Conservation (phyloP, 2,888 invertebrate species). For the Cabera pusaria region DNA sequence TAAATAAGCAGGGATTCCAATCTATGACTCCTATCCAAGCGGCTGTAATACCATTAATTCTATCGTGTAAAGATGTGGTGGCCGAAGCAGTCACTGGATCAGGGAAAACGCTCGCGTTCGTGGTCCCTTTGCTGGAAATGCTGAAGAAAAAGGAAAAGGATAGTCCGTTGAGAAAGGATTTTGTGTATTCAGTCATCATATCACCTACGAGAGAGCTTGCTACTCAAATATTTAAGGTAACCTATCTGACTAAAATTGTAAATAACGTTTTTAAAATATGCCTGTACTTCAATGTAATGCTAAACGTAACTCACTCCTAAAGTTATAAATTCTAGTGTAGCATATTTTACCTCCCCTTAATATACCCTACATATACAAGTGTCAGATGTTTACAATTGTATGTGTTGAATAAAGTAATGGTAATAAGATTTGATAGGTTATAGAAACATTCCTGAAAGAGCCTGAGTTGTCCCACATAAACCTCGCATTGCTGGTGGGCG, state of each 20-base stretch:
- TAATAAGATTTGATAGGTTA: no score
- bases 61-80: constrained; percentile 97
- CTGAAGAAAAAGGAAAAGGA: constrained; percentile 85
- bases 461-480: constrained; percentile 73
- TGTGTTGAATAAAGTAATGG: no score
- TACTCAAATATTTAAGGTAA: constrained; percentile 90
- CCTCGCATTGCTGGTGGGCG: constrained; percentile 90
- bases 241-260: constrained; percentile 8
- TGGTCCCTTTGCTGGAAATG: constrained; percentile 95
- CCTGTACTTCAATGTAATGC: no score
- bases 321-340: no score
- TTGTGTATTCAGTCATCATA: constrained; percentile 94
- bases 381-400: no score
- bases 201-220: constrained; percentile 98
- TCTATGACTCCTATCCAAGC: constrained; percentile 88
- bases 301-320: no score
- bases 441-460: constrained; percentile 76
- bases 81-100: constrained; percentile 99
- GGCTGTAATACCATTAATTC: constrained; percentile 93
- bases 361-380: no score
- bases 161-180: constrained; percentile 86
- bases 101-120: constrained; percentile 98
- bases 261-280: constrained; percentile 5
- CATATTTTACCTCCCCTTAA: no score
- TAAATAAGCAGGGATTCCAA: constrained; percentile 77